phyloP scores from a whole-genome alignment of 2,113 vertebrate genomes.

The Tonatia bakeri region DNA sequence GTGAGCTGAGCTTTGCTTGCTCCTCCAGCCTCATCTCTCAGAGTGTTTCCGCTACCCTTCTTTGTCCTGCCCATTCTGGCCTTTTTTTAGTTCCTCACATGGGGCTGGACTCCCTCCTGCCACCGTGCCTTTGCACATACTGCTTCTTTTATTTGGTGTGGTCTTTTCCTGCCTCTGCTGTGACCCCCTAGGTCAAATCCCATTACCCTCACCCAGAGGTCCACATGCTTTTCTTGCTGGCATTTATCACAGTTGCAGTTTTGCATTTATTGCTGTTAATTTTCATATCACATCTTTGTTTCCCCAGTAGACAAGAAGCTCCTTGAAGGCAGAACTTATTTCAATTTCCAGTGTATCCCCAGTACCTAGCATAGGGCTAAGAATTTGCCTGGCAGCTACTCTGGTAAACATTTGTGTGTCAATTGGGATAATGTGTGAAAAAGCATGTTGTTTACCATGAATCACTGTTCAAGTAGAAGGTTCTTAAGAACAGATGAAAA shows the following conservation, averaged over 20 bases:
- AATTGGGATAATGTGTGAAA: neutral
- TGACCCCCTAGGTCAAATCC: neutral
- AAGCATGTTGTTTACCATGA: neutral
- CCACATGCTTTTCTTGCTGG: neutral
- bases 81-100: neutral
- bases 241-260: neutral
- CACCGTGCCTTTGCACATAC: neutral
- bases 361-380: neutral
- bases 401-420: neutral
- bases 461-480: slow-evolving; percentile 5
- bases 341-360: neutral
- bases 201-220: neutral
- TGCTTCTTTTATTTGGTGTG: neutral
- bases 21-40: neutral
- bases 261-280: neutral
- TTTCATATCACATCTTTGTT: neutral
- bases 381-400: neutral
- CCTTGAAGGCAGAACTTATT: neutral
- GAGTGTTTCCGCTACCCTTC: neutral
- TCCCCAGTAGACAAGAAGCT: neutral
- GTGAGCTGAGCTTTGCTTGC: neutral
- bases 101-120: neutral
- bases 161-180: neutral
- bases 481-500: neutral
- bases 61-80: neutral